Evolutionary conservation across 2,888 invertebrate genomes (phyloP).

Genomic region (Cetonia aurata): DNA sequence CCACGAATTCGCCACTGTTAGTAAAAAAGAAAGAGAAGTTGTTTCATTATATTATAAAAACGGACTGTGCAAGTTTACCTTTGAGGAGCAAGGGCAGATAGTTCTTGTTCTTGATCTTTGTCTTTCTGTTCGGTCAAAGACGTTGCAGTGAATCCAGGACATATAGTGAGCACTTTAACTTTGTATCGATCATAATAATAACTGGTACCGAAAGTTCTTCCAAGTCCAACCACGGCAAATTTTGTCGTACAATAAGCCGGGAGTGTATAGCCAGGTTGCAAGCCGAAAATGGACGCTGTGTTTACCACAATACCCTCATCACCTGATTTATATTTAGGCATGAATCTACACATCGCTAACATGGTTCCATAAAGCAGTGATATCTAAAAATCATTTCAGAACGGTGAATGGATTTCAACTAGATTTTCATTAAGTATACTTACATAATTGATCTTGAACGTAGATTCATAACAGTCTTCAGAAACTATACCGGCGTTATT

Average conservation of each 20-base stretch:
- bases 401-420: no score
- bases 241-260: constrained; percentile 52
- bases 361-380: constrained; percentile 34
- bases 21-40: background rate
- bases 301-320: constrained; percentile 55
- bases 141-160: constrained; percentile 49
- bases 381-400: constrained; percentile 17
- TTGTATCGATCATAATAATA: constrained; percentile 46
- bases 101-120: constrained; percentile 7
- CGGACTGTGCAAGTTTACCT: constrained; percentile 15
- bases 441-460: constrained; percentile 42
- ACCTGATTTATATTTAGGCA: constrained; percentile 52
- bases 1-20: constrained; percentile 42
- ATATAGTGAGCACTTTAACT: constrained; percentile 50
- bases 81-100: constrained; percentile 17
- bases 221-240: constrained; percentile 52
- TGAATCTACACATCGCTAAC: constrained; percentile 50
- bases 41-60: no score
- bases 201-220: constrained; percentile 42
- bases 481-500: constrained; percentile 39
- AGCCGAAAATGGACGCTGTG: constrained; percentile 53
- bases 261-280: constrained; percentile 42
- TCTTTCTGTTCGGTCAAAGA: background rate
- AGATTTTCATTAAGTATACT: background rate
- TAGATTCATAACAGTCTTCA: constrained; percentile 28